Evolutionary conservation across 35 echinoderm and acorn worm genomes (phyloP).

Genomic region (Anneissia japonica): DNA sequence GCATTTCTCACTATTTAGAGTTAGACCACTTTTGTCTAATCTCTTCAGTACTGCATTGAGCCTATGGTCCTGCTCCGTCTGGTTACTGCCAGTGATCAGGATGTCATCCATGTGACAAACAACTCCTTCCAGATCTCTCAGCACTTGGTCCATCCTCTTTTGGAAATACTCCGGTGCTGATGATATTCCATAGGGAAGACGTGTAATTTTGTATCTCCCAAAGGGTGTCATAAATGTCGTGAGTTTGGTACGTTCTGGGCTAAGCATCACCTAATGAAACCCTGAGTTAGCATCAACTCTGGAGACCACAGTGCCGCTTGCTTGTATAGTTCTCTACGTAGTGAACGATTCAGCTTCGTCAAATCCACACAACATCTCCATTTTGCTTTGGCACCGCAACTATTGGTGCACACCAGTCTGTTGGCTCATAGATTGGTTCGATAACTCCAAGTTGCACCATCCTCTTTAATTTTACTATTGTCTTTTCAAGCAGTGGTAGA

Average conservation of each 20-base stretch:
- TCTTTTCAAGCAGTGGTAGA: neutral
- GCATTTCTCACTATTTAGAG: constrained; percentile 52
- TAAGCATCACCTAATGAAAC: constrained; percentile 27
- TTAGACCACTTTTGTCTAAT: constrained; percentile 29
- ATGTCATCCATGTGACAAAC: constrained; percentile 40
- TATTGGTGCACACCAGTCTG: constrained; percentile 34
- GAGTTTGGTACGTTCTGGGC: neutral
- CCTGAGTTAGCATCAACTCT: constrained; percentile 51
- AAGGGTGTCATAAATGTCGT: constrained; percentile 65
- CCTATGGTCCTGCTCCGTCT: constrained; percentile 36
- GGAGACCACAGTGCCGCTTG: constrained; percentile 33
- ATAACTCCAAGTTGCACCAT: constrained; percentile 29
- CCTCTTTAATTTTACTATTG: neutral
- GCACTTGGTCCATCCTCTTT: constrained; percentile 42
- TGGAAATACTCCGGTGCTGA: constrained; percentile 65
- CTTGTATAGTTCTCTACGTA: constrained; percentile 22
- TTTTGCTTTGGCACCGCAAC: constrained; percentile 41
- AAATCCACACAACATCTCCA: constrained; percentile 32
- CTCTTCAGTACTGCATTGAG: constrained; percentile 18
- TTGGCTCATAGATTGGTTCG: constrained; percentile 18
- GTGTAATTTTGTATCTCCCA: constrained; percentile 40
- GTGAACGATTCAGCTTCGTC: constrained; percentile 31
- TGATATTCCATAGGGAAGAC: constrained; percentile 64
- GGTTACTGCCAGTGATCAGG: constrained; percentile 22
- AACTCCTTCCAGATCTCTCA: constrained; percentile 36